Conservation (phyloP, 2,113 vertebrate genomes). For the Tachuris rubrigastra region DNA sequence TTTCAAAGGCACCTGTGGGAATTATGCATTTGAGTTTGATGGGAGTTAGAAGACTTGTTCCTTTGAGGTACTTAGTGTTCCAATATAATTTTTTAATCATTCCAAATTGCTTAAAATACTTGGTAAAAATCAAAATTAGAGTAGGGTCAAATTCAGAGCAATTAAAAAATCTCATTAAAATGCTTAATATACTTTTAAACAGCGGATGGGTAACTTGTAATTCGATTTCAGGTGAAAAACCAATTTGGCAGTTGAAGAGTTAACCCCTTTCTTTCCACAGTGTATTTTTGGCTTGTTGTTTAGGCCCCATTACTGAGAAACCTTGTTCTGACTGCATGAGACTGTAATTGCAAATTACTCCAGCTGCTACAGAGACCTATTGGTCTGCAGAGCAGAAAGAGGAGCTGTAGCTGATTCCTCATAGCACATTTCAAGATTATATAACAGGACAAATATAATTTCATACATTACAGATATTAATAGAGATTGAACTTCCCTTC, state of each 20-base stretch:
- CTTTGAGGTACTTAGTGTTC: not conserved
- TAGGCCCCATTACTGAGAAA: not conserved
- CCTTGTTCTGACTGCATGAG: not conserved
- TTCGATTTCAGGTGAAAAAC: not conserved
- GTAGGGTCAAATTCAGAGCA: not conserved
- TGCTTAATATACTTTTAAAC: not conserved
- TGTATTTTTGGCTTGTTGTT: not conserved
- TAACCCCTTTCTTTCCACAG: not conserved
- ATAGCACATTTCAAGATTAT: not conserved
- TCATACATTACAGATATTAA: not conserved
- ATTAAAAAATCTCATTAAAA: not conserved
- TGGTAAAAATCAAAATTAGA: not conserved
- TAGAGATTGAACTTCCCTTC: not conserved
- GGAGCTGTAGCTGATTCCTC: not conserved
- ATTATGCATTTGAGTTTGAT: not conserved
- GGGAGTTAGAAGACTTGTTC: not conserved
- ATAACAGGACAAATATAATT: not conserved
- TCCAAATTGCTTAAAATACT: not conserved
- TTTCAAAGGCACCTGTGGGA: conserved; percentile 6
- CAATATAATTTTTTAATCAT: not conserved
- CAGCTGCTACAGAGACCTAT: not conserved
- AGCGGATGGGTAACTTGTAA: not conserved
- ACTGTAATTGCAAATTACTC: not conserved
- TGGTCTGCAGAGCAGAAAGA: not conserved
- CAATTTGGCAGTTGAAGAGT: not conserved